phyloP scores from a whole-genome alignment of 1,140 invertebrate species.

The Conopomorpha cramerella region DNA sequence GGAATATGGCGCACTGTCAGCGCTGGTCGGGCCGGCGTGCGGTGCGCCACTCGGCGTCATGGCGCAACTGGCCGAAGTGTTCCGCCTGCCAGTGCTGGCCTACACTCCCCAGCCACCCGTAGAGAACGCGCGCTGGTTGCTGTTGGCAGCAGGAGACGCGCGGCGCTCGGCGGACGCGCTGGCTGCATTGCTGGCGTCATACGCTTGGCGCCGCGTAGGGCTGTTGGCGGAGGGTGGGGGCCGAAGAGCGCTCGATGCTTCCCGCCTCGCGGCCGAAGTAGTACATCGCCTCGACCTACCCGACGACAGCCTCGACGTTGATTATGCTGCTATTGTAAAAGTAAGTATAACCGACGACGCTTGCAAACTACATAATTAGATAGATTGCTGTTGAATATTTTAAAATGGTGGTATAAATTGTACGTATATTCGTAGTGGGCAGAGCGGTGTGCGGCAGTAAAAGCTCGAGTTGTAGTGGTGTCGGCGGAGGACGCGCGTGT shows the following conservation, averaged over 20 bases:
- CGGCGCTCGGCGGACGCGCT: slow-evolving; percentile 13
- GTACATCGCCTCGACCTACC: slow-evolving; percentile 23
- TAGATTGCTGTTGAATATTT: no score
- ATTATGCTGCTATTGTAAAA: slow-evolving; percentile 14
- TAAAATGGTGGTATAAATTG: no score
- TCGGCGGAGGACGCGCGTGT: slow-evolving; percentile 26
- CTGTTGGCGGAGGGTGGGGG: slow-evolving; percentile 23
- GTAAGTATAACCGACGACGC: slow-evolving; percentile 8
- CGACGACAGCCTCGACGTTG: slow-evolving; percentile 15
- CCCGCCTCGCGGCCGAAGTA: slow-evolving; percentile 17
- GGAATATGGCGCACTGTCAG: slow-evolving; percentile 27
- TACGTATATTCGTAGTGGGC: slow-evolving; percentile 24
- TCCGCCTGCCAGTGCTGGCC: slow-evolving; percentile 22
- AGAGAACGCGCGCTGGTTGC: slow-evolving; percentile 9
- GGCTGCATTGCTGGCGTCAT: slow-evolving; percentile 4
- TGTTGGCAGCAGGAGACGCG: slow-evolving; percentile 23
- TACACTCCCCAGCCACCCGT: slow-evolving; percentile 23
- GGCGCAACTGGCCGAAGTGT: slow-evolving; percentile 19
- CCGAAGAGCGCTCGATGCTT: slow-evolving; percentile 16
- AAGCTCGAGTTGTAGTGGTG: slow-evolving; percentile 19
- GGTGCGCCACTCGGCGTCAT: slow-evolving; percentile 30
- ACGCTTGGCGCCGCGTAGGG: slow-evolving; percentile 24
- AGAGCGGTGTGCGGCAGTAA: slow-evolving; percentile 11
- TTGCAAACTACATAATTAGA: no score
- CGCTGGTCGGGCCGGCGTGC: slow-evolving; percentile 33